Percentiles rank a stretch among this genome's conserved stretches.
These are phyloP conservation scores for Sparidentex hasta DNA, from an alignment of 2,797 vertebrate species.

Conservation along the genomic window DNA sequence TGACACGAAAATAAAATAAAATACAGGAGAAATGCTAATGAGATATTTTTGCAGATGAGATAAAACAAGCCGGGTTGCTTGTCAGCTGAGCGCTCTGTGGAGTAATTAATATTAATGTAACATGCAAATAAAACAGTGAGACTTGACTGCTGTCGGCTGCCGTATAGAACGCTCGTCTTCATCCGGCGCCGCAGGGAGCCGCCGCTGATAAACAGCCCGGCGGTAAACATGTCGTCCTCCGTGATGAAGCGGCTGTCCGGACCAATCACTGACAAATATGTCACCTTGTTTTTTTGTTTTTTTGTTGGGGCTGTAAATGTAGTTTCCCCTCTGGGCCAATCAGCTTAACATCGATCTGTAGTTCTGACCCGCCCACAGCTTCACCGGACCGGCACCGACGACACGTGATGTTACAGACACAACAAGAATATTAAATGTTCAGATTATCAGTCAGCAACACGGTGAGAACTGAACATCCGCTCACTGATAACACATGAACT, in stretches of 20 bases:
- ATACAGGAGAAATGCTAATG: constrained; percentile 54
- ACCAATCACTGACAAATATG: constrained; percentile 40
- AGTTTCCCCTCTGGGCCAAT: constrained; percentile 40
- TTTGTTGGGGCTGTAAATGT: constrained; percentile 8
- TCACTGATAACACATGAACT: no score
- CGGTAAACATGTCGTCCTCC: constrained; percentile 33
- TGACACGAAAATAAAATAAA: constrained; percentile 26
- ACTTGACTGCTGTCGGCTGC: constrained; percentile 34
- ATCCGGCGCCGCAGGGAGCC: constrained; percentile 38
- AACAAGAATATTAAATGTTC: neutral
- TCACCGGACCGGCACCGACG: constrained; percentile 15
- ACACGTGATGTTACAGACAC: neutral
- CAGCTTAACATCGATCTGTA: constrained; percentile 36
- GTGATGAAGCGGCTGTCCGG: constrained; percentile 26
- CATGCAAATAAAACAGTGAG: constrained; percentile 48
- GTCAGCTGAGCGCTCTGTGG: constrained; percentile 52
- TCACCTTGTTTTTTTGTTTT: constrained; percentile 8
- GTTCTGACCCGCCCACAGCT: constrained; percentile 29
- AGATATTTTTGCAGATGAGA: constrained; percentile 46
- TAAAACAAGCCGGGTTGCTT: constrained; percentile 42
- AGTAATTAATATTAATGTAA: constrained; percentile 72
- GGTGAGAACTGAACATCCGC: no score
- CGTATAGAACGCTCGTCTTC: constrained; percentile 25
- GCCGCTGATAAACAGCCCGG: constrained; percentile 18
- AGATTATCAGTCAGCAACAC: no score